A percentile compares a stretch with the other conserved stretches of the same genome.
Conservation (phyloP, 2,113 vertebrate species). For the Alaudala cheleensis region DNA sequence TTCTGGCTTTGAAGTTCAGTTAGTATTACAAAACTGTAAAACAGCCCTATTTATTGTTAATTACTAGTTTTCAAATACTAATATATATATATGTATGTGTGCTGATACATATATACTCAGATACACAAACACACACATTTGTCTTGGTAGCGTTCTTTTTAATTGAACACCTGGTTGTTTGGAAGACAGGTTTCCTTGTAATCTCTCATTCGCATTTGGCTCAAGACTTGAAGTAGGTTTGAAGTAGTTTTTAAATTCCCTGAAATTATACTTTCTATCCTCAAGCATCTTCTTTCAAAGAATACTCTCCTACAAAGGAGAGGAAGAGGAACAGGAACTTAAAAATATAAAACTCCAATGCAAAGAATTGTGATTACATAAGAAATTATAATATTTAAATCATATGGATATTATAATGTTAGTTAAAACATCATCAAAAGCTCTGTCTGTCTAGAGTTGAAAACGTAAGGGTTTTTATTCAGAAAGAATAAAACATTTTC, state of each 20-base stretch:
- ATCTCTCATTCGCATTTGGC: background rate
- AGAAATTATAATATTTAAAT: background rate
- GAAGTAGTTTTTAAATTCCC: background rate
- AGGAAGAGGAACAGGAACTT: background rate
- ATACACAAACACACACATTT: background rate
- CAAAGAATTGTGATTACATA: background rate
- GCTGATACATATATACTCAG: background rate
- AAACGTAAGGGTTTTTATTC: background rate
- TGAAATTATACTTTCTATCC: background rate
- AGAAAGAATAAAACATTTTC: background rate
- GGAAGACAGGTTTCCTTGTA: background rate
- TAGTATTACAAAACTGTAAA: background rate
- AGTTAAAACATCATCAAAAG: background rate
- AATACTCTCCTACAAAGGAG: background rate
- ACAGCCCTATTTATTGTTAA: background rate
- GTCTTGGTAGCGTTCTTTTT: background rate
- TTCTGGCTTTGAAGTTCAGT: background rate
- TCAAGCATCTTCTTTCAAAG: background rate
- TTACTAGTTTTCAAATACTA: background rate
- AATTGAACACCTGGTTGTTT: background rate
- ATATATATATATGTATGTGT: background rate
- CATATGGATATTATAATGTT: background rate
- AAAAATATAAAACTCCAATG: background rate
- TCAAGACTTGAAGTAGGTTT: background rate
- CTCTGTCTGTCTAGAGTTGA: background rate